Base-by-base conservation (phyloP, 2,113 vertebrate genomes). In the Neogale vison region DNA sequence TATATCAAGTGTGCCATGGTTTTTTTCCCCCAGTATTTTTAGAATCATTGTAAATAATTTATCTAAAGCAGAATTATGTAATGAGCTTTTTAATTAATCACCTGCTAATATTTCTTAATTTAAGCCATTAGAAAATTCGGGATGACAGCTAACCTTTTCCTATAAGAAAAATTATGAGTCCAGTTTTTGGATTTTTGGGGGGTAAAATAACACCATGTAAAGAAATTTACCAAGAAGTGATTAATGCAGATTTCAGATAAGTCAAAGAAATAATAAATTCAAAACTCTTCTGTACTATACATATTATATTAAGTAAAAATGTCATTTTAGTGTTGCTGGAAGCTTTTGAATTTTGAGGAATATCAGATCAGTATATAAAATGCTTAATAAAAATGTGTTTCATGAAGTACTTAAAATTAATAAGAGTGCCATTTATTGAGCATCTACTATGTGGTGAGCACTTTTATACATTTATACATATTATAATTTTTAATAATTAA, bases 401-500 rank as follows among this genome's bases (percentile, higher is more conserved):
- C 69, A 42, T 59, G 8, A 93, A 93, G 4, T 79, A 80, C 88
- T 96, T 92, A 82, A 97, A 65, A 80, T 87, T 76, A 80, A 69
- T 52, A 65, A 80, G 11, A 85, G 20, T 92, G 4, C 4, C 31
- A 80, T 96, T 98, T 95, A 96, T 85, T 97, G 76, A 96, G 90
- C 81, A 96, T 94, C 67, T 98, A 95, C 92, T 98, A 82, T 85
- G 29, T 84, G 36, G 1, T 0, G 50, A 97, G 89, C 67, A 84
- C 0, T 95, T 94, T 12, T 81, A 57, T 59, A 59, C 81, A 96
- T 95, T 91, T 96, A 96, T 34, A 52, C 34, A 82, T 97, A 95
- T 90, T 80, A 47, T 72, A 65, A 80, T 97, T 95, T 87, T 39
- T n/a, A 76, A 36, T 97, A 97, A 97, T 95, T 97, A 65, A 94